These are phyloP conservation scores for Proisotoma minuta DNA, from an alignment of 2,888 invertebrate species.

Conservation along the genomic window DNA sequence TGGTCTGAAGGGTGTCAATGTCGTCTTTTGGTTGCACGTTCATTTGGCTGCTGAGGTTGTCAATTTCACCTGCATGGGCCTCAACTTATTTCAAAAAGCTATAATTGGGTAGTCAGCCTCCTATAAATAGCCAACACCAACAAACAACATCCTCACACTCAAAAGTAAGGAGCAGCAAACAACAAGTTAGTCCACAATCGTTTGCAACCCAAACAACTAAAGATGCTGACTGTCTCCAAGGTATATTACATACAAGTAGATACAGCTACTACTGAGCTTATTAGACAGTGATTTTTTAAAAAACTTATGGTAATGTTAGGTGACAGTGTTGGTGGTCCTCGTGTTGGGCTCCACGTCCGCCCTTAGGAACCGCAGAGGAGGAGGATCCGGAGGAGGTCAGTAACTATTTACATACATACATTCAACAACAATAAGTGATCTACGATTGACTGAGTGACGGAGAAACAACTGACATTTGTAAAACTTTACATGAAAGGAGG, in stretches of 20 bases:
- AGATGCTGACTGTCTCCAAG: not conserved
- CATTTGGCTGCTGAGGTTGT: not conserved
- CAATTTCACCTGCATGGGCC: not conserved
- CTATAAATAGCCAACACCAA: too few relatives aligned
- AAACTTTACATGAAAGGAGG: not conserved
- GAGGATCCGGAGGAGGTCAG: slow-evolving; percentile 5
- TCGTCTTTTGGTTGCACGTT: not conserved
- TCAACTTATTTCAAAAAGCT: too few relatives aligned
- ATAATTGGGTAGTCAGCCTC: too few relatives aligned
- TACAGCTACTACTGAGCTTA: not conserved
- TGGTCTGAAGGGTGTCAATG: not conserved
- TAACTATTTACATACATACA: not conserved
- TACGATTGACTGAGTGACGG: not conserved
- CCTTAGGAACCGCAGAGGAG: not conserved
- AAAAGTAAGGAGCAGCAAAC: not conserved
- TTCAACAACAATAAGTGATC: not conserved
- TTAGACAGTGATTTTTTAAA: not conserved
- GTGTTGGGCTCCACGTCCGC: not conserved
- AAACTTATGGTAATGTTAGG: not conserved
- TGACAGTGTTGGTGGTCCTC: not conserved
- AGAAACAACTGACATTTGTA: not conserved
- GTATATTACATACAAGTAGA: not conserved
- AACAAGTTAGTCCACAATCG: not conserved
- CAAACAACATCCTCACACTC: too few relatives aligned
- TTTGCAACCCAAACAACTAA: not conserved